A percentile compares a stretch with the other conserved stretches of the same genome.
phyloP scores from a whole-genome alignment of 2,797 vertebrate species.

The Lepilemur ruficaudatus region DNA sequence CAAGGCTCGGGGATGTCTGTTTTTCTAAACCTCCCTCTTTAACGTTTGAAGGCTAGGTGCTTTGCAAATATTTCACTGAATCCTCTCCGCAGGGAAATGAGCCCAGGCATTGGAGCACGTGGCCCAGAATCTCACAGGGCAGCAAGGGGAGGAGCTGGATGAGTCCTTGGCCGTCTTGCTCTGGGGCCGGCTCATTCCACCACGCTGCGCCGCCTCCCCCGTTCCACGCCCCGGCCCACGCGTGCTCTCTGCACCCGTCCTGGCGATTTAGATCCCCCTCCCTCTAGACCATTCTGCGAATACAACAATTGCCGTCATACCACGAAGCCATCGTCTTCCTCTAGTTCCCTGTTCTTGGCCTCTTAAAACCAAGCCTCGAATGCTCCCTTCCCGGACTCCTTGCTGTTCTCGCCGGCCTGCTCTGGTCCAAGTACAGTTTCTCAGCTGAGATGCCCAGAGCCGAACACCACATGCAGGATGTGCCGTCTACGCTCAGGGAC shows the following conservation, averaged over 20 bases:
- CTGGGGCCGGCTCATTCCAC: neutral
- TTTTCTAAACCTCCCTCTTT: neutral
- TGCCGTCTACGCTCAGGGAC: neutral
- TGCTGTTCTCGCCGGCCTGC: neutral
- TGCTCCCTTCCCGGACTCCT: neutral
- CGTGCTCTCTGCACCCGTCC: neutral
- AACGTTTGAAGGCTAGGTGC: neutral
- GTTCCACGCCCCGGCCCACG: neutral
- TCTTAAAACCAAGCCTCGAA: neutral
- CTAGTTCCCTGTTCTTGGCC: neutral
- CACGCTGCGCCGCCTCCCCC: neutral
- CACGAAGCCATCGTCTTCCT: neutral
- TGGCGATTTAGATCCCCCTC: neutral
- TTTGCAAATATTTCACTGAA: neutral
- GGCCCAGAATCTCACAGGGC: neutral
- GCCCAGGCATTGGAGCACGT: neutral
- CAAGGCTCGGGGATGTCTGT: neutral
- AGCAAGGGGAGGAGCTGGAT: no score
- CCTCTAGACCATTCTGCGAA: neutral
- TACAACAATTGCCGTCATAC: neutral
- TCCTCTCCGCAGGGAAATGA: neutral
- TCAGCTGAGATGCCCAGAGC: neutral
- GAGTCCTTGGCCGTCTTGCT: neutral
- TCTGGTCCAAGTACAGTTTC: neutral
- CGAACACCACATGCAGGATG: rapidly evolving